Base-by-base conservation (phyloP, 2,797 vertebrate genomes). In the Pygocentrus nattereri region DNA sequence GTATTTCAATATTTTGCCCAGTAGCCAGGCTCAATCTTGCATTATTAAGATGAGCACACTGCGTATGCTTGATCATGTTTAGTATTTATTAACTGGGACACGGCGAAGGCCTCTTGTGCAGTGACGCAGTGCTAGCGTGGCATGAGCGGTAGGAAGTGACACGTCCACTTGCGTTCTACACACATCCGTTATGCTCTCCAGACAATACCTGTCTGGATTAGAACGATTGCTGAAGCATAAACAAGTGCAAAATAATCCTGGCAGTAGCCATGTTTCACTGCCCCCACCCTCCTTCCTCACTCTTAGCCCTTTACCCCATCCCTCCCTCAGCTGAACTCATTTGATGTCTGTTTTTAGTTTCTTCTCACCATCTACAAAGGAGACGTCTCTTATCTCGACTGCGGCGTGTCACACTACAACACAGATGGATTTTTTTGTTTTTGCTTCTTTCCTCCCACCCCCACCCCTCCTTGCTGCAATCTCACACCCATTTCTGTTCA, bases 151-250 rank as follows among this genome's bases (percentile, higher is more conserved):
- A 30, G 23, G 25, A 50, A 30, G n/a, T 49, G 41, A 30, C 59
- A 67, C 87, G 91, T 93, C 92, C 91, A 89, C 86, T 90, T 86
- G 84, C 90, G 91, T 94, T 92, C 88, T 81, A 89, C 90, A 92
- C 90, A 91, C 90, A 90, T 93, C 86, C 83, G 85, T 86, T 73
- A 85, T 88, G 87, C 87, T 89, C 86, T 11, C 82, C 82, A 86
- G 92, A 92, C 91, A 91, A 89, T 92, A 92, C 91, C 93, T 93
- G 92, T 86, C 87, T 88, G 87, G 86, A 86, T 84, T 80, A 75
- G 84, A 89, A 87, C 73, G 82, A 62, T 86, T 75, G 78, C 82
- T 65, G 82, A 84, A 34, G 84, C 87, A 90, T 88, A 90, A 90
- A 92, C 90, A 92, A 90, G 92, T 92, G 92, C 85, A 89, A 89